Percentiles rank a stretch among this genome's conserved stretches.
Evolutionary conservation across 2,888 invertebrate genomes (phyloP).

Genomic region (Pecten maximus): DNA sequence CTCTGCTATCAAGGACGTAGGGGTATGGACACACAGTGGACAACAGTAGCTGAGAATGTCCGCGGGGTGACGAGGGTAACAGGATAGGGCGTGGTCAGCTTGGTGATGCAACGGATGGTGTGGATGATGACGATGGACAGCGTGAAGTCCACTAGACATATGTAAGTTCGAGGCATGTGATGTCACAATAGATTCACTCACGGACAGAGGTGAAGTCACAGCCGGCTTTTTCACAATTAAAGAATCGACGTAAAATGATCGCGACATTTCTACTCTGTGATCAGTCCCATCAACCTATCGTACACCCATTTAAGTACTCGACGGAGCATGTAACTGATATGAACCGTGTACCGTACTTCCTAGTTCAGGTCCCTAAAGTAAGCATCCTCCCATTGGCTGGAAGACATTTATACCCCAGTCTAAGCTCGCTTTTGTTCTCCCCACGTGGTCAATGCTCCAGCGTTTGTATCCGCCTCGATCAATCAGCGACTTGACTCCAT

Average conservation of each 20-base stretch:
- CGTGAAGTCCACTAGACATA: slow-evolving; percentile 52
- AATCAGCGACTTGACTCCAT: slow-evolving; percentile 50
- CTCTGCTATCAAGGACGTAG: slow-evolving; percentile 54
- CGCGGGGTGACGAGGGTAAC: slow-evolving; percentile 73
- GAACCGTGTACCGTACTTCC: neutral
- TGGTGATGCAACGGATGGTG: slow-evolving; percentile 59
- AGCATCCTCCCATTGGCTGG: slow-evolving; percentile 27
- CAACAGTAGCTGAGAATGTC: slow-evolving; percentile 76
- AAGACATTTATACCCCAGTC: slow-evolving; percentile 54
- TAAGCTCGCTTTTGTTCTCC: slow-evolving; percentile 51
- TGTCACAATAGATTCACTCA: slow-evolving; percentile 47
- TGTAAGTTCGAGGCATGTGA: slow-evolving; percentile 50
- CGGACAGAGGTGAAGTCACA: slow-evolving; percentile 38
- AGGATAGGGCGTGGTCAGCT: slow-evolving; percentile 58
- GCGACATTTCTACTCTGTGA: slow-evolving; percentile 73
- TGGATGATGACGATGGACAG: slow-evolving; percentile 52
- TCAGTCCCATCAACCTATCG: neutral
- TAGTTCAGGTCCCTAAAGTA: neutral
- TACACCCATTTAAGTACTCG: slow-evolving; percentile 44
- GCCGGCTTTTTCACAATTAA: slow-evolving; percentile 76
- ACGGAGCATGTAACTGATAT: slow-evolving; percentile 10
- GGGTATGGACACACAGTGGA: slow-evolving; percentile 74
- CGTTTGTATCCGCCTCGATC: slow-evolving; percentile 49
- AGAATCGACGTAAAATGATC: slow-evolving; percentile 81
- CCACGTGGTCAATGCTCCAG: slow-evolving; percentile 57